phyloP scores from a whole-genome alignment of 1,140 invertebrate species.

The Pseudomyrmex flavicornis region DNA sequence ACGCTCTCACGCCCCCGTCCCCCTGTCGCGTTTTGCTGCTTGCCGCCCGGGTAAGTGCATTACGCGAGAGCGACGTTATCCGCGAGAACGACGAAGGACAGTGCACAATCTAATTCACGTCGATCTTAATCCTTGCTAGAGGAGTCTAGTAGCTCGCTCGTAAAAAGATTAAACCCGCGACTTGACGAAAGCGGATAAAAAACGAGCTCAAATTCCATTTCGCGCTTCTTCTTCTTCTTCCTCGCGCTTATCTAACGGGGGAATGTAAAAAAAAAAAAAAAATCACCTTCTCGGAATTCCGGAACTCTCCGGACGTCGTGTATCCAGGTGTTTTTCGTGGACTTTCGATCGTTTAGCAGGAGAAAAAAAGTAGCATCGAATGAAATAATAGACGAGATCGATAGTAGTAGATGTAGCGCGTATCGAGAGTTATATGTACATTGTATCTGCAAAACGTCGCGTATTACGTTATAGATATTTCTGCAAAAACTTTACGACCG shows the following conservation, averaged over 20 bases:
- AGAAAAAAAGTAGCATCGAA: too few relatives aligned
- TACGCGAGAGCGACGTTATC: conserved; percentile 52
- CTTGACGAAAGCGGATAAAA: conserved; percentile 51
- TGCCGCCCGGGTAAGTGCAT: conserved; percentile 33
- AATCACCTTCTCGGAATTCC: neutral
- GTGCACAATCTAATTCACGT: conserved; percentile 58
- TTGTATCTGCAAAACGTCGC: too few relatives aligned
- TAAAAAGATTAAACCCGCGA: conserved; percentile 58
- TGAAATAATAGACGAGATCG: too few relatives aligned
- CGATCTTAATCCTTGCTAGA: conserved; percentile 58
- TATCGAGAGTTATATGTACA: too few relatives aligned
- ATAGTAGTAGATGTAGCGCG: too few relatives aligned
- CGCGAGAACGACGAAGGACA: conserved; percentile 57
- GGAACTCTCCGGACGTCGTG: neutral
- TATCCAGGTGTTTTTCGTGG: too few relatives aligned
- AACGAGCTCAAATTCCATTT: conserved; percentile 41
- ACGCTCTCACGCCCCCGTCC: conserved; percentile 30
- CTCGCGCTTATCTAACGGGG: conserved; percentile 14
- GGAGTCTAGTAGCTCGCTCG: conserved; percentile 45
- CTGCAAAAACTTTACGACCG: neutral
- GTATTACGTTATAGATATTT: neutral
- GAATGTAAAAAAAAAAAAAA: neutral
- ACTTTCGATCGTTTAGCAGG: too few relatives aligned
- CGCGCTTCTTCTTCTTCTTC: conserved; percentile 9
- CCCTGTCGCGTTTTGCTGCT: neutral